These are phyloP conservation scores for Eupleurogrammus muticus DNA, from an alignment of 2,797 vertebrate genomes.

Conservation along the genomic window DNA sequence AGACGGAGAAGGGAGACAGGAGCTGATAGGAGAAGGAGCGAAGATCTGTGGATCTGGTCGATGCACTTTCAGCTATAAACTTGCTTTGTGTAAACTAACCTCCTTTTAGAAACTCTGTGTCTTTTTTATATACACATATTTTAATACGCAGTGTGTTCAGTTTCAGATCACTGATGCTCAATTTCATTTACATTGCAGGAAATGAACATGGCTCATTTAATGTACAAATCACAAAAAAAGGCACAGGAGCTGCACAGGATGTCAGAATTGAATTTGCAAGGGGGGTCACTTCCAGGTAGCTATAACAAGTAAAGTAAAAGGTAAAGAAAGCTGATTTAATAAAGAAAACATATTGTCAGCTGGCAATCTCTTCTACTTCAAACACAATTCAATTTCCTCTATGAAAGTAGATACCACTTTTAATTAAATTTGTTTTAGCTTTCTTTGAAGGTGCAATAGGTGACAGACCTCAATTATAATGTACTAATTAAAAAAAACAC, in stretches of 20 bases:
- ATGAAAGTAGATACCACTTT: slow-evolving; percentile 83
- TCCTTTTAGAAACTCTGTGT: slow-evolving; percentile 34
- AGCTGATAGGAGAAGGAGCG: slow-evolving; percentile 65
- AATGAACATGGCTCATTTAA: slow-evolving; percentile 49
- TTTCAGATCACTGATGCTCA: slow-evolving; percentile 43
- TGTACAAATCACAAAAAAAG: slow-evolving; percentile 55
- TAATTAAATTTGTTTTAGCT: slow-evolving; percentile 87
- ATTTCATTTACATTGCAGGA: slow-evolving; percentile 39
- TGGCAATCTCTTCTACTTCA: slow-evolving; percentile 82
- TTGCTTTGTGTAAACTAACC: slow-evolving; percentile 36
- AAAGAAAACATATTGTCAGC: slow-evolving; percentile 82
- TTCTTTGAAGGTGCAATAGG: slow-evolving; percentile 83
- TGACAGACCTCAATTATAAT: slow-evolving; percentile 87
- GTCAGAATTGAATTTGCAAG: slow-evolving; percentile 57
- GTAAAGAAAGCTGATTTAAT: slow-evolving; percentile 73
- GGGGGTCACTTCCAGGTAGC: slow-evolving; percentile 68
- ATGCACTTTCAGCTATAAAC: slow-evolving; percentile 54
- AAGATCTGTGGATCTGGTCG: slow-evolving; percentile 48
- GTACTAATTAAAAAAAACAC: slow-evolving; percentile 84
- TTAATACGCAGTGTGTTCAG: slow-evolving; percentile 16
- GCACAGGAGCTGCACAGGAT: slow-evolving; percentile 11
- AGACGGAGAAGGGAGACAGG: slow-evolving; percentile 64
- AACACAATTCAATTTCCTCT: slow-evolving; percentile 84
- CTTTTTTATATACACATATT: slow-evolving; percentile 38
- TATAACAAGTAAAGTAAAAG: slow-evolving; percentile 58